Conservation (phyloP, 2,113 vertebrate genomes). For the Cephalopterus ornatus region DNA sequence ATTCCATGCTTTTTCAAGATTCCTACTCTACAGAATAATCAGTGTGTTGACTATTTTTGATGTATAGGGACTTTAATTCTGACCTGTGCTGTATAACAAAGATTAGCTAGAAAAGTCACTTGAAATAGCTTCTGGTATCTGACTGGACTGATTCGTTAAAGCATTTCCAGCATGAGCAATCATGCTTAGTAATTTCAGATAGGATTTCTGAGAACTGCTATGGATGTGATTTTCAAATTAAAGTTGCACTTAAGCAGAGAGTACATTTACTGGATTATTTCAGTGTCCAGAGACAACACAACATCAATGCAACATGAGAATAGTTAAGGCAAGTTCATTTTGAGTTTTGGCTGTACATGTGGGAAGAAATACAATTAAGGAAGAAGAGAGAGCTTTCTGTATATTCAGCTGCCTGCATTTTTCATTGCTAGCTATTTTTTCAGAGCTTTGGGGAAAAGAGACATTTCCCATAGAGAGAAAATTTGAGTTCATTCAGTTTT, state of each 20-base stretch:
- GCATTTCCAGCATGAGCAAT: slow-evolving; percentile 25
- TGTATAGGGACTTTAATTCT: neutral
- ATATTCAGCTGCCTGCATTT: neutral
- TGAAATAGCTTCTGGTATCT: neutral
- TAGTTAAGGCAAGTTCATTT: neutral
- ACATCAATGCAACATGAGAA: neutral
- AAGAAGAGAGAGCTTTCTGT: neutral
- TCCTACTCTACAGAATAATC: neutral
- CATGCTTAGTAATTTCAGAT: slow-evolving; percentile 7
- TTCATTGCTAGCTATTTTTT: neutral
- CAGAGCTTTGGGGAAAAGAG: neutral
- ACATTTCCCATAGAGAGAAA: neutral
- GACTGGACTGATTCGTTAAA: neutral
- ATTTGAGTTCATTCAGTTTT: neutral
- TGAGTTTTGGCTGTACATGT: neutral
- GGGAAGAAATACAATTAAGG: neutral
- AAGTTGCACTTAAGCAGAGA: slow-evolving; percentile 8
- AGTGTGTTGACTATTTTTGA: neutral
- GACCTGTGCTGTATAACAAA: neutral
- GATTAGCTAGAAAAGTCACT: neutral
- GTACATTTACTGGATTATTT: slow-evolving; percentile 18
- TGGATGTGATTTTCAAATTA: slow-evolving; percentile 35
- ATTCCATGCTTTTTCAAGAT: neutral
- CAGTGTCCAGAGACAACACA: neutral
- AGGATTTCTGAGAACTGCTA: slow-evolving; percentile 6